phyloP scores from a whole-genome alignment of 1,140 invertebrate species.

The Drosophila baimaii region DNA sequence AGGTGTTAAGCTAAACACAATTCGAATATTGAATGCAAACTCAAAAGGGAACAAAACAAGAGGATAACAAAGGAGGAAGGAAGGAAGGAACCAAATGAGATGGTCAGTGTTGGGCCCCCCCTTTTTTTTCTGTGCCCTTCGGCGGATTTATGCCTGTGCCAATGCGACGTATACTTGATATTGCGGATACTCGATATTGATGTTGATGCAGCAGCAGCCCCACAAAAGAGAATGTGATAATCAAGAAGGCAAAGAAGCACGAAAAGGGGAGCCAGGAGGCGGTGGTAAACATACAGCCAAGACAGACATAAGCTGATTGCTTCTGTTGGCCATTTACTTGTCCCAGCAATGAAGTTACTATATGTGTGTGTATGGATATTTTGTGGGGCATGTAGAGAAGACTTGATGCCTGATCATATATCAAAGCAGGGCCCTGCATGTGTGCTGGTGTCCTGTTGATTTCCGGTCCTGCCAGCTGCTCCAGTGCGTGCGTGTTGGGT shows the following conservation, averaged over 20 bases:
- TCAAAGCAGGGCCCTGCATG: constrained; percentile 16
- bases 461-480: constrained; percentile 37
- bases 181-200: constrained; percentile 31
- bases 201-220: neutral
- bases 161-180: constrained; percentile 48
- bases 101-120: neutral
- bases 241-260: constrained; percentile 9
- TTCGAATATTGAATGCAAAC: constrained; percentile 36
- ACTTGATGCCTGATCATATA: constrained; percentile 47
- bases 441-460: constrained; percentile 49
- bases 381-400: constrained; percentile 1
- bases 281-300: constrained; percentile 11
- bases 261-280: neutral
- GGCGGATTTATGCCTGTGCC: constrained; percentile 20
- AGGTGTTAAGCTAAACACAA: constrained; percentile 63
- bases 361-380: neutral
- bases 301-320: constrained; percentile 42
- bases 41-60: neutral
- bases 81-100: neutral
- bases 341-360: constrained; percentile 1
- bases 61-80: constrained; percentile 1
- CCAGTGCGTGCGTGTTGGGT: constrained; percentile 7
- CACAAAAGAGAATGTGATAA: constrained; percentile 27
- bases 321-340: constrained; percentile 28
- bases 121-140: constrained; percentile 1